A percentile compares a stretch with the other conserved stretches of the same genome.
Evolutionary conservation across 2,797 vertebrate genomes (phyloP).

Genomic region (Galaxias olidus): DNA sequence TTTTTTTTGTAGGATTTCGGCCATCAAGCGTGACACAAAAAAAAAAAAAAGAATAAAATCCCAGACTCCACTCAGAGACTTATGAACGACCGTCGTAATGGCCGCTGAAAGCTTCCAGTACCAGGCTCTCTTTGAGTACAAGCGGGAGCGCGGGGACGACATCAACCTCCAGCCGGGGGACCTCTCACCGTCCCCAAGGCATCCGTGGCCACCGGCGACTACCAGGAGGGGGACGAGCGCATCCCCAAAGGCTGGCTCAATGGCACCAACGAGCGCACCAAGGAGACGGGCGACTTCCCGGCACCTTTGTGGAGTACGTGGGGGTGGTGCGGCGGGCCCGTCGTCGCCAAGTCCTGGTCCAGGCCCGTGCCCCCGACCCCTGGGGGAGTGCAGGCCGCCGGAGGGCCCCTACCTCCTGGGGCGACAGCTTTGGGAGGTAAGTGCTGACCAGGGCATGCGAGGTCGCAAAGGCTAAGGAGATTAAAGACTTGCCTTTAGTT

Average conservation of each 20-base stretch:
- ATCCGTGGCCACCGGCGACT: slow-evolving; percentile 60
- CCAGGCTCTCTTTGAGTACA: slow-evolving; percentile 80
- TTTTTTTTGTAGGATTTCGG: no score
- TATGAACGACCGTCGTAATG: slow-evolving; percentile 59
- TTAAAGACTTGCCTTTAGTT: no score
- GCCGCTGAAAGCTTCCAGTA: slow-evolving; percentile 79
- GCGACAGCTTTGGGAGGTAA: slow-evolving; percentile 69
- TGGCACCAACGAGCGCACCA: slow-evolving; percentile 80
- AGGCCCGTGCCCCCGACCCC: slow-evolving; percentile 69
- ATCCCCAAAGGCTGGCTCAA: slow-evolving; percentile 81
- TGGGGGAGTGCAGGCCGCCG: slow-evolving; percentile 44
- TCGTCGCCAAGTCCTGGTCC: slow-evolving; percentile 66
- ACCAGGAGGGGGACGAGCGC: slow-evolving; percentile 78
- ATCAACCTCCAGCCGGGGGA: slow-evolving; percentile 80
- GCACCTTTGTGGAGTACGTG: slow-evolving; percentile 83
- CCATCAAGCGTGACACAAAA: slow-evolving; percentile 21
- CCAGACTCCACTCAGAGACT: slow-evolving; percentile 28
- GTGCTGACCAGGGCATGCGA: slow-evolving; percentile 34
- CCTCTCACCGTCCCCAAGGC: slow-evolving; percentile 74
- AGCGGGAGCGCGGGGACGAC: slow-evolving; percentile 77
- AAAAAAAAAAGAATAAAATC: no score
- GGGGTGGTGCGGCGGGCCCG: slow-evolving; percentile 53
- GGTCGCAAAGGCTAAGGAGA: no score
- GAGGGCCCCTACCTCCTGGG: no score
- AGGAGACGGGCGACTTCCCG: slow-evolving; percentile 80